Base-by-base conservation (phyloP, 2,797 vertebrate genomes). In the Myotis findleyi region DNA sequence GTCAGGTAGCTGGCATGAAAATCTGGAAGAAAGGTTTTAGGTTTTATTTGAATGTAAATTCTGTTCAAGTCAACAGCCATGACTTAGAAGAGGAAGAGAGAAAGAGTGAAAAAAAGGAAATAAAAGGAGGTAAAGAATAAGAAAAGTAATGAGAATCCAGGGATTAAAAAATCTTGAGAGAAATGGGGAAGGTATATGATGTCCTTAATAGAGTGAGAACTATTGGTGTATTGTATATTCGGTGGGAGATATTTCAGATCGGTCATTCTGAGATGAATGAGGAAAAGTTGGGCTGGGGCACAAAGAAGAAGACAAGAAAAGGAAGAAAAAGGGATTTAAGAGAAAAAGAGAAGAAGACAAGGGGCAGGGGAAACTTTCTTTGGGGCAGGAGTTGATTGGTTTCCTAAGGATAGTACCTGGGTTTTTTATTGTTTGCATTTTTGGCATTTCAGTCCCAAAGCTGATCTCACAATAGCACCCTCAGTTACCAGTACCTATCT, bases 21-120 rank as follows among this genome's bases (percentile, higher is more conserved):
- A 83, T 38, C 25, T 85, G 44, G 51, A 57, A 53, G 53, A 92
- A 59, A 49, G 20, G 44, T 84, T 82, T 62, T 85, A 41, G 18
- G 12, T 88, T 89, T 85, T 59, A 85, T 90, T 55, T 71, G 36
- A 92, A 83, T 64, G 36, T 57, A 93, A 96, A 72, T 92, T 97
- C 33, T 96, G 64, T 91, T 84, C 30, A 79, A 72, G 62, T 76
- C 7, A 73, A 77, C 2, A 80, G n/a, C 30, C 47, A 89, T 25
- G 4, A 76, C 14, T 84, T 38, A 87, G 49, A 68, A 55, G 27
- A 68, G 18, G 20, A n/a, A 73, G 25, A 66, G 12, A 41, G 55
- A 41, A 0, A 44, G 57, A 77, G 13, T 62, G 55, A 20, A 30
- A 53, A 33, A 10, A 14, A 49, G 3, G 13, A n/a, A 90, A 55